Evolutionary conservation across 2,113 vertebrate species (phyloP).

Genomic region (Opisthocomus hoazin): DNA sequence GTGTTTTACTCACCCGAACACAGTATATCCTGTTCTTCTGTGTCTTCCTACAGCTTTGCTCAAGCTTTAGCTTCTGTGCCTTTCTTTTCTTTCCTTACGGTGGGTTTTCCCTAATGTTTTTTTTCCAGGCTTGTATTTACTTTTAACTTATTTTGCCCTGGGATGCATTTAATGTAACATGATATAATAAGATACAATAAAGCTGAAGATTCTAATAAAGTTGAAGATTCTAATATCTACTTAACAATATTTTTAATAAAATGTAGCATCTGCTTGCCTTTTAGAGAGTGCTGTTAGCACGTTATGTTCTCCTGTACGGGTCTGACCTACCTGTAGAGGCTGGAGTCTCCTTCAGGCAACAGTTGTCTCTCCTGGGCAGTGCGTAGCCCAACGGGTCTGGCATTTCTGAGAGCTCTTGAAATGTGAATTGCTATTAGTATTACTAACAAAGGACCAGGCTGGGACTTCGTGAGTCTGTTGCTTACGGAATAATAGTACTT

Average conservation of each 20-base stretch:
- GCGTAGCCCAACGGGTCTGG: rapidly evolving
- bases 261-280: not conserved
- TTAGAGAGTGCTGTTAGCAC: not conserved
- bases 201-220: not conserved
- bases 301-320: not conserved
- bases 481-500: not conserved
- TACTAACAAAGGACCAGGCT: not conserved
- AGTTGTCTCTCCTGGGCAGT: not conserved
- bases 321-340: rapidly evolving
- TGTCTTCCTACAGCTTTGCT: not conserved
- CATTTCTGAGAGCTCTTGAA: not conserved
- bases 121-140: not conserved
- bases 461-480: not conserved
- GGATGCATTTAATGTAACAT: not conserved
- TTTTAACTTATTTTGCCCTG: not conserved
- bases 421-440: not conserved
- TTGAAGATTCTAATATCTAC: not conserved
- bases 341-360: not conserved
- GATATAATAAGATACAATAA: no score
- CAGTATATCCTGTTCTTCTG: not conserved
- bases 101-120: not conserved
- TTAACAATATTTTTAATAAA: not conserved
- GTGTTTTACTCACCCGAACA: not conserved
- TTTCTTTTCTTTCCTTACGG: not conserved
- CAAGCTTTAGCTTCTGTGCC: not conserved